Evolutionary conservation across 2,113 vertebrate species (phyloP).

Genomic region (Saguinus midas): DNA sequence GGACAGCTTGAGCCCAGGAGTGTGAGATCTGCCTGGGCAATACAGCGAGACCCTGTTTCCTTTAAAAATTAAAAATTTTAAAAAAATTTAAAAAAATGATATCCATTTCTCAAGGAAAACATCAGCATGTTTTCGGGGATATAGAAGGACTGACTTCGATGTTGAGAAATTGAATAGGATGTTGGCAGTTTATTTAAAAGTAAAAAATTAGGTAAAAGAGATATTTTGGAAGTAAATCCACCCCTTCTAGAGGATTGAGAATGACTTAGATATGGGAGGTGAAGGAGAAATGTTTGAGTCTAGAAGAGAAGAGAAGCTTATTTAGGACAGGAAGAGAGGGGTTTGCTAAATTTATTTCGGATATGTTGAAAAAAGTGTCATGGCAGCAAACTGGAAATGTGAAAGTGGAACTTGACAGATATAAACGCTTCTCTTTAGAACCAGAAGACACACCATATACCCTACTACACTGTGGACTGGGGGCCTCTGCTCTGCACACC

Average conservation of each 20-base stretch:
- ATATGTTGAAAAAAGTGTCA: neutral
- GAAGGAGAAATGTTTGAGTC: neutral
- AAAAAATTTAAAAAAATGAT: too few species aligned
- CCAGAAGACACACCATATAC: neutral
- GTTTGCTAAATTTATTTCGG: neutral
- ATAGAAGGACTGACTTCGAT: neutral
- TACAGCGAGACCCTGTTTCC: too few species aligned
- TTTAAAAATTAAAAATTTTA: too few species aligned
- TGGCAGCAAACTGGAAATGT: neutral
- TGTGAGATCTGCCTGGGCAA: too few species aligned
- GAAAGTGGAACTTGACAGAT: neutral
- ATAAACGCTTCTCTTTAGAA: neutral
- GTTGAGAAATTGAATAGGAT: neutral
- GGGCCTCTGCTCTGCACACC: too few species aligned
- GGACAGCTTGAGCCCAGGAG: too few species aligned
- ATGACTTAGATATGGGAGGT: neutral
- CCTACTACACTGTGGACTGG: fast-evolving
- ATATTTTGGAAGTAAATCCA: neutral
- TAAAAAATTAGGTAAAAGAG: neutral
- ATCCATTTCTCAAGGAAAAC: neutral
- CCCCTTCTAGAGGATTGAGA: neutral
- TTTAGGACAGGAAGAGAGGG: neutral
- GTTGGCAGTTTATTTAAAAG: neutral
- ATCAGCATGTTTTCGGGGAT: neutral
- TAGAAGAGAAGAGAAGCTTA: neutral